A percentile compares a stretch with the other conserved stretches of the same genome.
Conservation (phyloP, 2,888 invertebrate species). For the Electrophaes corylata region DNA sequence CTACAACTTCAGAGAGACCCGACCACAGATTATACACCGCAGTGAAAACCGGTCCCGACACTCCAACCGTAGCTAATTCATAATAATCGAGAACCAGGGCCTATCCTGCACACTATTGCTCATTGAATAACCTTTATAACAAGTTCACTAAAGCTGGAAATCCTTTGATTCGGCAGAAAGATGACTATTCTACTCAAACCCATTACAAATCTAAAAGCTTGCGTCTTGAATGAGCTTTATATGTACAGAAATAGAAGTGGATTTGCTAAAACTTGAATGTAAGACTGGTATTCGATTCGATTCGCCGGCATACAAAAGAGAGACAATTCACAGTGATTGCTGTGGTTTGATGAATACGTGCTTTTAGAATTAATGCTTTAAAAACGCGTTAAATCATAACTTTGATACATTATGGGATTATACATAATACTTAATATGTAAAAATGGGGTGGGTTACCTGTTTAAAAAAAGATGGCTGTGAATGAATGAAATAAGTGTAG, state of each 20-base stretch:
- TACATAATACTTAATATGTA: conserved; percentile 10
- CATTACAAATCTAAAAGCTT: conserved; percentile 23
- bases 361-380: conserved; percentile 44
- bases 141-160: conserved; percentile 6
- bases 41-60: conserved; percentile 36
- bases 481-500: background rate
- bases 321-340: conserved; percentile 61
- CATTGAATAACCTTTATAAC: conserved; percentile 21
- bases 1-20: background rate
- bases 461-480: background rate
- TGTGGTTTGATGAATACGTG: conserved; percentile 54
- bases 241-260: conserved; percentile 5
- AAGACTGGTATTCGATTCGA: conserved; percentile 45
- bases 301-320: conserved; percentile 52
- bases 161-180: conserved; percentile 7
- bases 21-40: conserved; percentile 14
- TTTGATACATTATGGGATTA: conserved; percentile 35
- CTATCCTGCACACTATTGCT: conserved; percentile 44
- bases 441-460: conserved; percentile 12
- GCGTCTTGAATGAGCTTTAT: conserved; percentile 16
- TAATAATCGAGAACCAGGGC: conserved; percentile 64
- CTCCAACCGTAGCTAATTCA: conserved; percentile 63
- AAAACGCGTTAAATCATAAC: conserved; percentile 37
- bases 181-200: conserved; percentile 28
- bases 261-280: conserved; percentile 6